Evolutionary conservation across 2,888 invertebrate genomes (phyloP).

Genomic region (Pristionchus fissidentatus): DNA sequence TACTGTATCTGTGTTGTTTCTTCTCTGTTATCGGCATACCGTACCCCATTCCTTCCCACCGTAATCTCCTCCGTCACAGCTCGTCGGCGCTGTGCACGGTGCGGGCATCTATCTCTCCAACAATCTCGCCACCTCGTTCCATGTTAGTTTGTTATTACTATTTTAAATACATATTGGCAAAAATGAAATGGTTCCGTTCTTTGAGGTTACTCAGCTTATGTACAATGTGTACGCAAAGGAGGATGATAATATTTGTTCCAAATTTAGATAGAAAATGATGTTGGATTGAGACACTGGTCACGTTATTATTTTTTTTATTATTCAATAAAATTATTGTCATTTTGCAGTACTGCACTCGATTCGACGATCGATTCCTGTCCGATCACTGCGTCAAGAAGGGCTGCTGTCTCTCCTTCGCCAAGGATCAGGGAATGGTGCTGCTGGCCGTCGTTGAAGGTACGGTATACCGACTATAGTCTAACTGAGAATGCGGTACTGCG

Average conservation of each 20-base stretch:
- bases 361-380: not conserved
- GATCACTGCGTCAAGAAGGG: not conserved
- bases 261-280: too few species aligned
- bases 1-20: too few species aligned
- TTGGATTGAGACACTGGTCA: not conserved
- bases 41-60: too few species aligned
- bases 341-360: not conserved
- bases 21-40: too few species aligned
- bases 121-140: not conserved
- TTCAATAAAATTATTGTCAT: too few species aligned
- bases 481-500: not conserved
- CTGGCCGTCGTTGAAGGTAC: constrained; percentile 32
- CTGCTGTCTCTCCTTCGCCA: not conserved
- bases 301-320: not conserved
- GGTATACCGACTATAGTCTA: too few species aligned
- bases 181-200: not conserved
- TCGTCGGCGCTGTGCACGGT: constrained; percentile 32
- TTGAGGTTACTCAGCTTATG: not conserved
- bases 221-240: too few species aligned
- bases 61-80: not conserved
- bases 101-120: constrained; percentile 26
- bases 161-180: not conserved
- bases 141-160: not conserved
- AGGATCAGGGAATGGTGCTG: not conserved
- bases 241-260: too few species aligned